phyloP scores from a whole-genome alignment of 1,140 invertebrate species.

The Bilobella aurantiaca region DNA sequence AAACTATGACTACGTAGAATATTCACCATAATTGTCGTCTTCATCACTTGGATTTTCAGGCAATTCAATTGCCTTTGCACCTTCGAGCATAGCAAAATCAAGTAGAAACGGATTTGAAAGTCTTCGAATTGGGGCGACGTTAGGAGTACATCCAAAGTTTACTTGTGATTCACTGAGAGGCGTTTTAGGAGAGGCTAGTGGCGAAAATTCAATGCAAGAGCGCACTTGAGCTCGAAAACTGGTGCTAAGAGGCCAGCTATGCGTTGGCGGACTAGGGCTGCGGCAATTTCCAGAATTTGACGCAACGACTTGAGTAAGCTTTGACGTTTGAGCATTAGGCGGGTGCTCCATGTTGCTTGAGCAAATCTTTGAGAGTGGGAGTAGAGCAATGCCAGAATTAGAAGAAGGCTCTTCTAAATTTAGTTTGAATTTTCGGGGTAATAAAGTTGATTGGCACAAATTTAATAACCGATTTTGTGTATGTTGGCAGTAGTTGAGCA shows the following conservation, averaged over 20 bases:
- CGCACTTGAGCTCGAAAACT: constrained; percentile 16
- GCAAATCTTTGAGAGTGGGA: no score
- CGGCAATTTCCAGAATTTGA: background rate
- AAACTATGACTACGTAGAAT: constrained; percentile 16
- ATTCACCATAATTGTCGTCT: constrained; percentile 13
- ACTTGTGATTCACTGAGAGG: constrained; percentile 1
- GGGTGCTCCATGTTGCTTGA: background rate
- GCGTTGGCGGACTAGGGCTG: constrained; percentile 5
- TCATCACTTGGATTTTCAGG: background rate
- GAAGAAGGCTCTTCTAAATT: no score
- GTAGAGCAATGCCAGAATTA: no score
- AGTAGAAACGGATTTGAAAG: constrained; percentile 24
- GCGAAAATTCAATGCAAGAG: constrained; percentile 26
- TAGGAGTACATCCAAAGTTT: background rate
- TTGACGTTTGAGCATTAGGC: no score
- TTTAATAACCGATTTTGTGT: no score
- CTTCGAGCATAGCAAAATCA: constrained; percentile 6
- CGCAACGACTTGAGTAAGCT: background rate
- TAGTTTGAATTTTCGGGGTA: no score
- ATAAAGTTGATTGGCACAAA: no score
- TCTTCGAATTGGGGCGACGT: background rate
- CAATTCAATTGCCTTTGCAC: background rate
- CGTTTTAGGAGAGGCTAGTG: background rate
- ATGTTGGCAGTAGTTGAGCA: no score
- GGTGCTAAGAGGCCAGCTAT: constrained; percentile 22